Evolutionary conservation across 1,140 invertebrate genomes (phyloP).

Genomic region (Anagrus nilaparvatae): DNA sequence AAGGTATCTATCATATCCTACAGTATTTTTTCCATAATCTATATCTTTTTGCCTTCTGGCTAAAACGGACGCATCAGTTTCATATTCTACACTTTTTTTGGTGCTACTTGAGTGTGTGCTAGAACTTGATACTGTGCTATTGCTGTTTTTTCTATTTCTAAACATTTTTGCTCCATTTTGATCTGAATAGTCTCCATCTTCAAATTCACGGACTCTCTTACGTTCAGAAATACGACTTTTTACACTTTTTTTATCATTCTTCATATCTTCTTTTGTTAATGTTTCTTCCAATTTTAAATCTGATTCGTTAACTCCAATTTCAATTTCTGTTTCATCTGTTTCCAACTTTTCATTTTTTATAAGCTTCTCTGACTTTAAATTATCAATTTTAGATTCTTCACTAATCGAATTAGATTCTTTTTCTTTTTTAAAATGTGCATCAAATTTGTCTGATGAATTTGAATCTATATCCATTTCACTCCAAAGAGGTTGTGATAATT

Average conservation of each 20-base stretch:
- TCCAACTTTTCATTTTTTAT: conserved; percentile 12
- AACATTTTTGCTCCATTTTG: conserved; percentile 18
- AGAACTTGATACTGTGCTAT: conserved; percentile 32
- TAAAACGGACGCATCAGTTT: conserved; percentile 63
- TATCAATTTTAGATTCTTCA: not conserved
- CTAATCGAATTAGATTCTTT: too few relatives aligned
- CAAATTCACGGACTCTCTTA: conserved; percentile 14
- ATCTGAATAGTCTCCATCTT: conserved; percentile 7
- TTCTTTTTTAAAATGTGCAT: too few relatives aligned
- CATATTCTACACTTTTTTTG: conserved; percentile 42
- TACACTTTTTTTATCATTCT: conserved; percentile 11
- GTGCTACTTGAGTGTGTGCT: conserved; percentile 23
- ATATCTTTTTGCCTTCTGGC: conserved; percentile 83
- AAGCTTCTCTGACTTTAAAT: not conserved
- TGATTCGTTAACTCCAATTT: conserved; percentile 4
- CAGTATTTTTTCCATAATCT: conserved; percentile 89
- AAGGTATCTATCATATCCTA: conserved; percentile 74
- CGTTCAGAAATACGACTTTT: conserved; percentile 15
- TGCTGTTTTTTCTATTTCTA: conserved; percentile 29
- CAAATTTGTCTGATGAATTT: conserved; percentile 1
- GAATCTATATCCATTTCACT: conserved; percentile 12
- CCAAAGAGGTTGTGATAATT: conserved; percentile 10
- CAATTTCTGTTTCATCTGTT: conserved; percentile 7
- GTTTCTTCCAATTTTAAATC: too few relatives aligned
- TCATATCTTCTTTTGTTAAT: conserved; percentile 18